Base-by-base conservation (phyloP, 2,888 invertebrate genomes). In the Synergus gifuensis region DNA sequence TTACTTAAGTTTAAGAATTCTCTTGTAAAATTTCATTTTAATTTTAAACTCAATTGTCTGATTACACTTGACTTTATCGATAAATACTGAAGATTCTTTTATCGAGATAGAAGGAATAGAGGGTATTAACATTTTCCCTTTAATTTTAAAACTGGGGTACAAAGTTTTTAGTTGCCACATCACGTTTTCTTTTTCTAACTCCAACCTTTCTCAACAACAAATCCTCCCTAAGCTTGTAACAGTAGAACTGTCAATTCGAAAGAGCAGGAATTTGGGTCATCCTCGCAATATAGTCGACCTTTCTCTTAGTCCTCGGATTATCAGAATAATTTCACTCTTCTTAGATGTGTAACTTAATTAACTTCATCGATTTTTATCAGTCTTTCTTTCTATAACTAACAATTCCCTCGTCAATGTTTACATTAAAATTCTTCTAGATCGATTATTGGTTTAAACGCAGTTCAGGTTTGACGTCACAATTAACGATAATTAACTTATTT, bases 191-290 rank as follows among this genome's bases (percentile, higher is more conserved):
- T 49, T 69, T 69, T 49, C 14, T n/a, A 69, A 69, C 69, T 9
- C 69, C 69, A 16, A 69, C 69, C 46, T 36, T 69, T 16, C 49
- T 49, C 18, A 69, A 36, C 46, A 49, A 69, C 49, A 69, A 69
- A 69, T 69, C 69, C 69, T 69, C 69, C 69, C 69, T 69, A 49
- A 69, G 69, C 69, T 69, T 28, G 46, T 69, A 69, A 69, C 69
- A 69, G 69, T 69, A 49, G 69, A 69, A 69, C 49, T 69, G 69
- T 69, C 69, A 49, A 69, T 69, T 69, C 36, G 46, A 49, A 69
- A 69, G 69, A 49, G 69, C 69, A 69, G 69, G 69, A 69, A 69
- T 69, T 69, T 22, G 46, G 69, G 69, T 69, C 69, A 69, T 28
- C 46, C 46, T 49, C 49, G 22, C 49, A 28, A 36, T 69, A 69